phyloP scores from a whole-genome alignment of 2,797 vertebrate species.

The Dryobates pubescens region DNA sequence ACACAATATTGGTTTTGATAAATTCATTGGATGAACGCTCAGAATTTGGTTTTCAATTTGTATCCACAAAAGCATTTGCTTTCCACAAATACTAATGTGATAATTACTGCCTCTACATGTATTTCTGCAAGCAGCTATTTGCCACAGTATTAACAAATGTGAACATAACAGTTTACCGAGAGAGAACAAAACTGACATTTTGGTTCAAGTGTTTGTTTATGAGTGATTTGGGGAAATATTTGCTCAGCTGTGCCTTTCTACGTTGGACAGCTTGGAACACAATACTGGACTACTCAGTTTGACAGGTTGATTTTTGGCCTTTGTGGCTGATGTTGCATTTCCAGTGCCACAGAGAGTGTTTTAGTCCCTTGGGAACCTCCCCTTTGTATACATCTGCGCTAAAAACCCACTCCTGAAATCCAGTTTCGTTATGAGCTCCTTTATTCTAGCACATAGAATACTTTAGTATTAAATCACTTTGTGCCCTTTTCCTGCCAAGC shows the following conservation, averaged over 20 bases:
- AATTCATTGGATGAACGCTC: background rate
- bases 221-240: background rate
- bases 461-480: background rate
- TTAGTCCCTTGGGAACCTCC: background rate
- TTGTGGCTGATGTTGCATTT: background rate
- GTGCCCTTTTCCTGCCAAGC: background rate
- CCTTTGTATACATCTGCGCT: too few species aligned
- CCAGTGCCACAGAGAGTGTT: background rate
- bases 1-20: background rate
- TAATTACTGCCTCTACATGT: background rate
- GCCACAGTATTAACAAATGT: background rate
- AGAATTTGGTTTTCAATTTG: background rate
- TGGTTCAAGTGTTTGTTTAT: background rate
- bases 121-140: background rate
- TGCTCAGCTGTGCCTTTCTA: background rate
- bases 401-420: background rate
- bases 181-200: background rate
- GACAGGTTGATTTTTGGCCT: background rate
- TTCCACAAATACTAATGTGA: background rate
- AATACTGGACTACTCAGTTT: background rate
- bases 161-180: background rate
- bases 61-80: background rate
- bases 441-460: background rate
- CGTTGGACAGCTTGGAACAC: background rate
- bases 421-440: background rate